Evolutionary conservation across 2,113 vertebrate genomes (phyloP).

Genomic region (Sebastes fasciatus): DNA sequence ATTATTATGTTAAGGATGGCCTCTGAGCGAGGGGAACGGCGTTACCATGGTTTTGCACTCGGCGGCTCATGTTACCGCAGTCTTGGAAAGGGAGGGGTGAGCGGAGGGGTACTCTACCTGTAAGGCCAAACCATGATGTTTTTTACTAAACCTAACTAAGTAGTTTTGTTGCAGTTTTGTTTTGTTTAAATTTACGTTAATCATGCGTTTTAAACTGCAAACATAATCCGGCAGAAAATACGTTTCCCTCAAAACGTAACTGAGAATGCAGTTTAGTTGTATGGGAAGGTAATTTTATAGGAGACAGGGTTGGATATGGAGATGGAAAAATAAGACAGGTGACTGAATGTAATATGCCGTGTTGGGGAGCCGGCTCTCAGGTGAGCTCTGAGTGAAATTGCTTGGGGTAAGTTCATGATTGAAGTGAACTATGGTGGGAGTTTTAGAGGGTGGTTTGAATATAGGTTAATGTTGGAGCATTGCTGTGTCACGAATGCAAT

Average conservation of each 20-base stretch:
- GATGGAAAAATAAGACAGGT: slow-evolving; percentile 6
- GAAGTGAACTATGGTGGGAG: background rate
- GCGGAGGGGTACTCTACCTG: no score
- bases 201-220: background rate
- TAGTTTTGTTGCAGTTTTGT: background rate
- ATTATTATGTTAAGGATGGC: no score
- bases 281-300: no score
- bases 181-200: background rate
- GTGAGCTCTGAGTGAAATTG: background rate
- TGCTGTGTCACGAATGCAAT: background rate
- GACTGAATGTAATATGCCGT: background rate
- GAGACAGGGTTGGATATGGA: background rate
- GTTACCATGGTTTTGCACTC: no score
- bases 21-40: no score
- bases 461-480: background rate
- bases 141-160: no score
- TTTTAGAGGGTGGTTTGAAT: slow-evolving; percentile 3
- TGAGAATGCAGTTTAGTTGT: background rate
- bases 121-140: no score
- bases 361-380: background rate
- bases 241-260: background rate
- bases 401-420: slow-evolving; percentile 5
- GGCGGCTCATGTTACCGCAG: no score
- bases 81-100: no score
- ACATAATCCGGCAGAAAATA: background rate